Evolutionary conservation across 2,113 vertebrate species (phyloP), one percentile per base, ranked within the genome.

Genomic region (Trematocara variabile): DNA sequence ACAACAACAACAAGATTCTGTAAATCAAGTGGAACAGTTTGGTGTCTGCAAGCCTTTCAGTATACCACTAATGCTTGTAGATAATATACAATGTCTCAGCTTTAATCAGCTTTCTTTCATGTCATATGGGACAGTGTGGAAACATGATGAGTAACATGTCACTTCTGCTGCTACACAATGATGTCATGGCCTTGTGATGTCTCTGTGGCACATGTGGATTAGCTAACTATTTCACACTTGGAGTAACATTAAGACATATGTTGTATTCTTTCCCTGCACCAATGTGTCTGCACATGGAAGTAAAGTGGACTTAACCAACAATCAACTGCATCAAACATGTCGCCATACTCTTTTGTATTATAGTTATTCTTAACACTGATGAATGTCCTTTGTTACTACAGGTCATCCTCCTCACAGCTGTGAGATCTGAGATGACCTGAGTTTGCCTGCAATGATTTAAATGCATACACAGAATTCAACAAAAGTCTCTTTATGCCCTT

Each of bases 331-430:
- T 86, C 86, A 68, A 78, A 84, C 81, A 52, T 77, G 86, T 89
- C 6, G 54, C 73, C 86, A 68, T 88, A 37, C 88, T 79, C 75
- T 85, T 92, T 93, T 95, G 93, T 95, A 93, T 86, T 46, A 88
- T 91, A 93, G 88, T 80, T 75, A 70, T 91, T 88, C 77, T 90
- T 92, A 93, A 91, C 55, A 68, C 91, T 25, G 80, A 90, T 93
- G 94, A 95, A 94, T 94, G 92, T 93, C 82, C 84, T 88, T 89
- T 33, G 81, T 60, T 60, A 60, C 86, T 54, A 82, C 78, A 20
- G 54, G 22, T 65, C 46, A 68, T 83, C 54, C 80, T 85, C 60
- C 56, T 88, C 83, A 80, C 77, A 79, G 75, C 60, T 82, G 84
- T 83, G 82, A 86, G 50, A 77, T 53, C 53, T 44, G 55, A 70